Evolutionary conservation across 2,888 invertebrate species (phyloP).

Genomic region (Epirrhoe alternata): DNA sequence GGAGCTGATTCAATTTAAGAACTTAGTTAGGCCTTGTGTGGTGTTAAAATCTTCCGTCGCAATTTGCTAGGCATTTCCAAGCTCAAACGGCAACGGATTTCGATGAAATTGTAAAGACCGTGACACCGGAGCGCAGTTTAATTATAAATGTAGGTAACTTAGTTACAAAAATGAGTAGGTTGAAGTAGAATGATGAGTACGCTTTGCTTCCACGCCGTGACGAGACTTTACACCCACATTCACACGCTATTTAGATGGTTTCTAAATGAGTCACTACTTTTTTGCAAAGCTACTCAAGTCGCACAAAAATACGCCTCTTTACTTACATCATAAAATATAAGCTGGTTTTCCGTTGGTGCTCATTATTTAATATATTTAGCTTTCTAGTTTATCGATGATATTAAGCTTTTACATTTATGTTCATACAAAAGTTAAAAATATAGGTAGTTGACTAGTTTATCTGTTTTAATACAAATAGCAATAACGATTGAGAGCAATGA

Average conservation of each 20-base stretch:
- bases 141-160: not conserved
- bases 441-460: not conserved
- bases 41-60: too few relatives aligned
- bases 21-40: too few relatives aligned
- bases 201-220: not conserved
- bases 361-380: too few relatives aligned
- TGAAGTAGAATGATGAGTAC: not conserved
- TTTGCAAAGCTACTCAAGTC: not conserved
- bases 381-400: not conserved
- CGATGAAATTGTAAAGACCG: too few relatives aligned
- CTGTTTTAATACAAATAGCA: not conserved
- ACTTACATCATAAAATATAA: not conserved
- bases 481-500: conserved; percentile 1
- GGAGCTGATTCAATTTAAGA: too few relatives aligned
- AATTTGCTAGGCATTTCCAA: too few relatives aligned
- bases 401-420: not conserved
- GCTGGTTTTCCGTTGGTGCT: too few relatives aligned
- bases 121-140: too few relatives aligned
- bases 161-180: not conserved
- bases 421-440: not conserved
- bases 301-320: too few relatives aligned
- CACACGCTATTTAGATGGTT: conserved; percentile 1
- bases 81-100: too few relatives aligned
- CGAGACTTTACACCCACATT: conserved; percentile 10
- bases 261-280: conserved; percentile 9